Base-by-base conservation (phyloP, 2,797 vertebrate genomes). In the Pangasius krempfi region DNA sequence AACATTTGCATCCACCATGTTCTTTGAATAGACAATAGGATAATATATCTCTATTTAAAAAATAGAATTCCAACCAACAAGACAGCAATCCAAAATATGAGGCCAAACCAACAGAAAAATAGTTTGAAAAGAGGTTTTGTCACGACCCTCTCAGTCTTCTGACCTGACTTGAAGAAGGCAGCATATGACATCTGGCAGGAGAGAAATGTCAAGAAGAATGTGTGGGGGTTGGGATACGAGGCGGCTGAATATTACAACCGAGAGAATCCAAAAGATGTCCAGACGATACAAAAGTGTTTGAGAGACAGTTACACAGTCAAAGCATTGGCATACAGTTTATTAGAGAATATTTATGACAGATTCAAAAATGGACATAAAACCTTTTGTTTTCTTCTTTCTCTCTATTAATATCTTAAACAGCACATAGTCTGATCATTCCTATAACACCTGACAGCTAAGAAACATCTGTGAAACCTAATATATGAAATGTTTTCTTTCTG, bases 151-250 rank as follows among this genome's bases (percentile, higher is more conserved):
- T 40, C 20, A 18, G 66, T 73, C 84, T 73, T 85, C 68, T 73
- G 84, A 85, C 52, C 52, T 85, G 84, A 73, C 33, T 85, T 58
- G 68, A 85, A 47, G 25, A 62, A 84, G 82, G 82, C 82, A 84
- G 84, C 84, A 85, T 85, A 85, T 85, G 84, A 85, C 84, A 85
- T 54, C 66, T 85, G 84, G 84, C 84, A 85, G 66, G 52, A 85
- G 68, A 85, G 68, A 85, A 85, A 85, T 85, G 84, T 85, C 84
- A 85, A 73, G 52, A 73, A 85, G 66, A 73, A 73, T 85, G 84
- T 85, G 84, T 73, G 68, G 84, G 84, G 84, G 84, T 58, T 85
- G 84, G 30, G 20, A 85, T 85, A 85, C 33, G 68, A 85, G 52
- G 84, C 84, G 68, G 50, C 52, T 33, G 33, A 85, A 73, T 85